Conservation (phyloP, 2,113 vertebrate species). For the Crotophaga sulcirostris region DNA sequence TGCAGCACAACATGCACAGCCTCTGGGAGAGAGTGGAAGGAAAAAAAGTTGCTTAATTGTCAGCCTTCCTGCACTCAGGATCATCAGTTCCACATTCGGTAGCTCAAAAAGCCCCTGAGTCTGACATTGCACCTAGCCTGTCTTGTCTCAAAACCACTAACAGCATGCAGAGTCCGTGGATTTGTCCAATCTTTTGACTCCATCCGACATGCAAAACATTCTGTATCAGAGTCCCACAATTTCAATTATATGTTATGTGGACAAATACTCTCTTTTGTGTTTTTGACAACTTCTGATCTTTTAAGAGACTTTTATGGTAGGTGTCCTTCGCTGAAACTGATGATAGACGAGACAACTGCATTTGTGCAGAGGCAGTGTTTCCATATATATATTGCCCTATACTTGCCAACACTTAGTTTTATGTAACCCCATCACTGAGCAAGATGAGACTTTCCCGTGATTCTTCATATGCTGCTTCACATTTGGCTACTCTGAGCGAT, state of each 20-base stretch:
- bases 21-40: neutral
- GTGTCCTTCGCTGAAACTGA: neutral
- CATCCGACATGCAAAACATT: neutral
- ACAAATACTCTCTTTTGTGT: neutral
- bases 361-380: rapidly evolving
- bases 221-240: neutral
- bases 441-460: neutral
- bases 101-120: neutral
- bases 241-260: neutral
- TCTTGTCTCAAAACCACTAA: neutral
- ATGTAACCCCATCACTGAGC: neutral
- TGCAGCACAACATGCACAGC: neutral
- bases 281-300: neutral
- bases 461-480: neutral
- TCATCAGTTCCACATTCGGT: rapidly evolving
- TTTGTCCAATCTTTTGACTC: neutral
- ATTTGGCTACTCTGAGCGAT: neutral
- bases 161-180: neutral
- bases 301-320: neutral
- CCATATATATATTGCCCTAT: neutral
- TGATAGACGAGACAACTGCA: neutral
- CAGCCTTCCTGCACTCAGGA: neutral
- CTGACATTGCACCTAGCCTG: neutral
- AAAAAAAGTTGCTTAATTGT: neutral
- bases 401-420: neutral